Percentiles rank a stretch among this genome's conserved stretches.
phyloP scores from a whole-genome alignment of 2,797 vertebrate species.

The Amazonetta brasiliensis region DNA sequence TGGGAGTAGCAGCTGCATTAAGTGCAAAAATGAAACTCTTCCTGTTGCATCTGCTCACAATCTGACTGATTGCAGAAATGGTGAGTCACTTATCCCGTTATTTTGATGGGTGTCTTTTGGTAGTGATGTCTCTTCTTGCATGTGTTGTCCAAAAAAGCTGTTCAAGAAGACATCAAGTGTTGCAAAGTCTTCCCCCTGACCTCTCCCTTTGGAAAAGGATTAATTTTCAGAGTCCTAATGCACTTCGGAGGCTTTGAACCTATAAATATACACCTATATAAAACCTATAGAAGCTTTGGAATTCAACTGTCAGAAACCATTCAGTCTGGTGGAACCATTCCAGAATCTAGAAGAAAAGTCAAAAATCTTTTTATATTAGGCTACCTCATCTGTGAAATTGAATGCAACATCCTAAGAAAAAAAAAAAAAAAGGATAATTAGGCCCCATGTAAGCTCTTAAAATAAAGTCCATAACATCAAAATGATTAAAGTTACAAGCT shows the following conservation, averaged over 20 bases:
- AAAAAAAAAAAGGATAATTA: background rate
- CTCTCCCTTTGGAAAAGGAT: background rate
- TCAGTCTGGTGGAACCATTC: background rate
- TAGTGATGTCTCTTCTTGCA: background rate
- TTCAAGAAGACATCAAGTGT: background rate
- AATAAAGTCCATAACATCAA: background rate
- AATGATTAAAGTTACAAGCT: background rate
- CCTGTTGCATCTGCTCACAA: conserved; percentile 2
- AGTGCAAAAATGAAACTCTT: conserved; percentile 78
- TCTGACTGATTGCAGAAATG: conserved; percentile 70
- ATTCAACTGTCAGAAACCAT: background rate
- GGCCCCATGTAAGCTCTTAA: background rate
- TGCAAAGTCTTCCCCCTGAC: too few species aligned
- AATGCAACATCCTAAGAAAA: background rate
- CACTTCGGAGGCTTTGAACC: background rate
- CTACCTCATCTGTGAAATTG: background rate
- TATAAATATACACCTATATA: background rate
- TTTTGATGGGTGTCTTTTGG: background rate
- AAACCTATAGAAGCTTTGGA: background rate
- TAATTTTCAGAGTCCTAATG: background rate
- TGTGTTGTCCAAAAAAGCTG: background rate
- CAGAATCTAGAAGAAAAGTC: too few species aligned
- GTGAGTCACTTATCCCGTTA: conserved; percentile 49
- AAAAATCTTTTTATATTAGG: background rate
- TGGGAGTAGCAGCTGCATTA: conserved; percentile 85